Base-by-base conservation (phyloP, 2,113 vertebrate species). In the Rhinoptilus africanus region DNA sequence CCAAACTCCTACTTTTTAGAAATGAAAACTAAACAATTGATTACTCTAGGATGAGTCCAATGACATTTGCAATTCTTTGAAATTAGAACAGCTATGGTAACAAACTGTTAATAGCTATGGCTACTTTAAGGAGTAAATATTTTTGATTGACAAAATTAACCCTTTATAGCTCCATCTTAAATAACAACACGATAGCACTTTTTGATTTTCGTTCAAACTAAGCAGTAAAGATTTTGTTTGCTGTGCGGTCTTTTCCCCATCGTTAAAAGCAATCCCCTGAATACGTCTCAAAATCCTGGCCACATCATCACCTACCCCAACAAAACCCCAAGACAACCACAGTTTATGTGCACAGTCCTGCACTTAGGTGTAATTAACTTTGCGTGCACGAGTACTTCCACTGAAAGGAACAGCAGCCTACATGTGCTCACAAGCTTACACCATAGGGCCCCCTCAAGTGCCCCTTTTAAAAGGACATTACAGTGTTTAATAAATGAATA, bases 221-320 rank as follows among this genome's bases (percentile, higher is more conserved):
- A 10, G 19, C 35, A 78, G 23, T 2, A 75, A 26, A 54, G 7
- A 67, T 56, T 60, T 59, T 50, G 5, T 17, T 87, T 57, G 14
- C 41, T 45, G 4, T 32, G 32, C 2, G 0, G 0, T 24, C 69
- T 48, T 32, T 4, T 0, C 2, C 28, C 7, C 4, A 11, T 8
- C 4, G 32, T 91, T 89, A 81, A 37, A 92, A 71, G 34, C 19
- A 89, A 50, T 16, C 6, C n/a, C 13, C 15, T 47, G 47, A 77
- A 67, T 16, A 53, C 1, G 1, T n/a, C 37, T 66, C n/a, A 66
- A 73, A 83, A 86, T 84, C 80, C 47, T 1, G 3, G 26, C 12
- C 16, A 59, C 32, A 47, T 35, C 50, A 59, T 54, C 59, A 74
- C 14, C 41, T 24, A 84, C 23, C 4, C 7, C 27, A 68, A 17